phyloP scores from a whole-genome alignment of 1,140 invertebrate genomes.

The Cotesia vestalis region DNA sequence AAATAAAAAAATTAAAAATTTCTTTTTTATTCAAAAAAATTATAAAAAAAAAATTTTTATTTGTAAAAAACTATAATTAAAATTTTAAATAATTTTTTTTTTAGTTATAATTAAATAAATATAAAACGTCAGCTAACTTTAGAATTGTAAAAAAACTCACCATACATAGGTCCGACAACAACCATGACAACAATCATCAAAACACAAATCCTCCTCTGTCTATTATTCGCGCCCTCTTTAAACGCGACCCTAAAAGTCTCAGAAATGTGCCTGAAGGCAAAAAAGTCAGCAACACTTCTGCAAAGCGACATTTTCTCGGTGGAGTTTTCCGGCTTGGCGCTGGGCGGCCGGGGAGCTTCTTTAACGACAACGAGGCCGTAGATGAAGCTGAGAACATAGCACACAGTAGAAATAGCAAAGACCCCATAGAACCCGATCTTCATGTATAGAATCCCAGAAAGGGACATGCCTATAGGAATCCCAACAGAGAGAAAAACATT shows the following conservation, averaged over 20 bases:
- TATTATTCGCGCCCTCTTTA: conserved; percentile 76
- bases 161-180: conserved; percentile 82
- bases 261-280: conserved; percentile 76
- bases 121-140: no score
- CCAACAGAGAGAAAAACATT: conserved; percentile 84
- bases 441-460: conserved; percentile 75
- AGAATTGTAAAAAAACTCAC: conserved; percentile 63
- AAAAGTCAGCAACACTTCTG: conserved; percentile 70
- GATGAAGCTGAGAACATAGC: conserved; percentile 78
- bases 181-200: conserved; percentile 84
- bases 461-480: conserved; percentile 80
- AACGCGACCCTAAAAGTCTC: conserved; percentile 81
- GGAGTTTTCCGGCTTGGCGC: conserved; percentile 30
- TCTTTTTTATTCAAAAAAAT: no score
- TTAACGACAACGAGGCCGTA: conserved; percentile 75
- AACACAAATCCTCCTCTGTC: conserved; percentile 75
- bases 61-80: no score
- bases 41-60: no score
- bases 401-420: conserved; percentile 75
- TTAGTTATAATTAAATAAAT: no score
- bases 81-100: no score
- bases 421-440: conserved; percentile 84
- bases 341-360: conserved; percentile 62
- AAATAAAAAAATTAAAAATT: no score
- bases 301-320: conserved; percentile 53